Percentiles rank a stretch among this genome's conserved stretches.
These are phyloP conservation scores for Paramormyrops kingsleyae DNA, from an alignment of 2,113 vertebrate species.

Conservation along the genomic window DNA sequence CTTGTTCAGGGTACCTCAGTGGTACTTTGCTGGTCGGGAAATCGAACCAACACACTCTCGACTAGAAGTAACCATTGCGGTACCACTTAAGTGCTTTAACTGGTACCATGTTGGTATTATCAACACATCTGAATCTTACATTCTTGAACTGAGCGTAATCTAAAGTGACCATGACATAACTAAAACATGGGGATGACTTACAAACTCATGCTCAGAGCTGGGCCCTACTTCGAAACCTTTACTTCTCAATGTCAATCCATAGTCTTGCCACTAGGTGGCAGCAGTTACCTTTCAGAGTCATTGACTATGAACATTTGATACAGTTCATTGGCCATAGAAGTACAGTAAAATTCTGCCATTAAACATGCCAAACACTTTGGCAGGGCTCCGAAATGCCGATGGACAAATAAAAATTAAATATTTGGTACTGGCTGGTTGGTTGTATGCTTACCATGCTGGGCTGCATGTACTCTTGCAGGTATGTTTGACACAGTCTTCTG, in stretches of 20 bases:
- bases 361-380: background rate
- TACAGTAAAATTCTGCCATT: background rate
- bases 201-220: background rate
- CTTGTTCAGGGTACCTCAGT: too few relatives aligned
- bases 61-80: too few relatives aligned
- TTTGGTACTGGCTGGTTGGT: background rate
- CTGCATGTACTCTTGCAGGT: conserved; percentile 70
- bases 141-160: background rate
- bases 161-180: background rate
- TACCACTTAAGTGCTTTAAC: background rate
- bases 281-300: background rate
- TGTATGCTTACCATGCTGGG: conserved; percentile 59
- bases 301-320: background rate
- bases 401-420: background rate
- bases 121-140: background rate
- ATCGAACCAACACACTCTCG: too few relatives aligned
- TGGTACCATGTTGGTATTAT: background rate
- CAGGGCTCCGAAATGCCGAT: background rate
- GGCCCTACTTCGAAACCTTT: background rate
- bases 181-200: background rate
- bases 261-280: conserved; percentile 1
- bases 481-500: conserved; percentile 58
- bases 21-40: too few relatives aligned
- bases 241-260: background rate
- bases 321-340: background rate